phyloP scores from a whole-genome alignment of 2,113 vertebrate genomes.

The Halcyon malimbica region DNA sequence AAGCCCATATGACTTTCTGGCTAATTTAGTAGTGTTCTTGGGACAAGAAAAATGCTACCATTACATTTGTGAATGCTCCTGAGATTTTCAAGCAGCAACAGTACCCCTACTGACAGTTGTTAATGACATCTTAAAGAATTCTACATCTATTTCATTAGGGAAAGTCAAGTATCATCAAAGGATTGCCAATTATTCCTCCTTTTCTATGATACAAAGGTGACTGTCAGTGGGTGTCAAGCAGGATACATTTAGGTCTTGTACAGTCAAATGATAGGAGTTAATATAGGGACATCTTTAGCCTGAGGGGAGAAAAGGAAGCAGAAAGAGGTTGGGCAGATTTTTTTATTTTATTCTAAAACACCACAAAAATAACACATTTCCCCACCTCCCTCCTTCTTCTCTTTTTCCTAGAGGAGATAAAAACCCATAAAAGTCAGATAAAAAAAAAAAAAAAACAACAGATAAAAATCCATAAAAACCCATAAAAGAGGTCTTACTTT shows the following conservation, averaged over 20 bases:
- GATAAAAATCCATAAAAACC: not conserved
- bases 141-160: not conserved
- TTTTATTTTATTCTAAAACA: not conserved
- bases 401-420: not conserved
- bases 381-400: not conserved
- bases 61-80: not conserved
- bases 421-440: not conserved
- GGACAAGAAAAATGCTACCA: not conserved
- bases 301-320: not conserved
- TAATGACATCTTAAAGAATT: constrained; percentile 4
- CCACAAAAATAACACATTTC: not conserved
- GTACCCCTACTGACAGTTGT: not conserved
- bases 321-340: not conserved
- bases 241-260: not conserved
- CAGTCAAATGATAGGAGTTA: not conserved
- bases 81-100: not conserved
- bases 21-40: not conserved
- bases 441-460: not conserved
- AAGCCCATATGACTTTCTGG: not conserved
- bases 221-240: not conserved
- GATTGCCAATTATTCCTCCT: not conserved
- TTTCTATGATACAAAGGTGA: not conserved
- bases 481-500: not conserved
- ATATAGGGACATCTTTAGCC: not conserved
- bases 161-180: not conserved